Evolutionary conservation across 2,888 invertebrate genomes (phyloP), one percentile per base, ranked within the genome.

Genomic region (Ctena decussata): DNA sequence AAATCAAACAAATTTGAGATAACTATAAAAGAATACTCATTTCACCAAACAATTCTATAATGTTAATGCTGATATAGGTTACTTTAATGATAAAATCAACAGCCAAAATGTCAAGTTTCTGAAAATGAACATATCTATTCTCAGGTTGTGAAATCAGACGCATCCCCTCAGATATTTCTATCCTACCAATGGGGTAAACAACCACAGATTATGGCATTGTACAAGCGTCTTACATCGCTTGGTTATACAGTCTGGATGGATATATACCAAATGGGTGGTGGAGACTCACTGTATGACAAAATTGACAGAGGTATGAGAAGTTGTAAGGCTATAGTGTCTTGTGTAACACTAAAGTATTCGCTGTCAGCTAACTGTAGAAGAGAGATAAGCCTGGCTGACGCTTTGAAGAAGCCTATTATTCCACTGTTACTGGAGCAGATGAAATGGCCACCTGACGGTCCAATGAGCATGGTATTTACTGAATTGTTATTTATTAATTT

Each of bases 111-210:
- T n/a, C n/a, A n/a, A n/a, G n/a, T n/a, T n/a, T n/a, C n/a, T n/a
- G n/a, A n/a, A n/a, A n/a, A n/a, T n/a, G n/a, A n/a, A n/a, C n/a
- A n/a, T n/a, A n/a, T 21, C 21, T 46, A 3, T 46, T 69, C 74
- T 18, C 53, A 81, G 81, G 74, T 37, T 41, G 49, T 72, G 44
- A 69, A 77, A 46, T 1, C 57, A 0, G 73, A 44, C 18, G 72
- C 70, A 37, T 90, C 92, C 3, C 93, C 94, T 11, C 87, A 90
- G 11, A 89, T 95, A 6, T 95, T 95, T 82, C 91, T 95, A 32
- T 95, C 95, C 2, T 95, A 95, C 87, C 95, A 95, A 84, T 95
- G 95, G 95, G 94, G 93, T 30, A 93, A 93, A 80, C 95, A 95
- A 85, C 91, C 91, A 21, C 91, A 95, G 83, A 91, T 95, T 30